Percentiles rank a stretch among this genome's conserved stretches.
phyloP scores from a whole-genome alignment of 1,140 invertebrate genomes.

The Acromyrmex charruanus region DNA sequence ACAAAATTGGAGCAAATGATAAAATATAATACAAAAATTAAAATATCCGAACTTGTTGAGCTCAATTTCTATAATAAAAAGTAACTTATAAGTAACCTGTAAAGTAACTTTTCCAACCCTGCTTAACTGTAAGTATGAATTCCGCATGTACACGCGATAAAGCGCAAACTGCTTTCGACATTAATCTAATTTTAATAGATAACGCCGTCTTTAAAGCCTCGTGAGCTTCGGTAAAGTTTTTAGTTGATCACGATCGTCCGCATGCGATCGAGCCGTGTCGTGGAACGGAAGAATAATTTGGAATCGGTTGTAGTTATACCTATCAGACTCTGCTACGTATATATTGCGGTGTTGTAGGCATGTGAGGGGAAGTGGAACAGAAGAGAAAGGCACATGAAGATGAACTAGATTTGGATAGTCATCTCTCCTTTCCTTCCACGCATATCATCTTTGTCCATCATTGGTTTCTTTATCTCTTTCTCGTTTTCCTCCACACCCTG shows the following conservation, averaged over 20 bases:
- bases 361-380: slow-evolving; percentile 84
- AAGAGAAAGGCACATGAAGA: slow-evolving; percentile 86
- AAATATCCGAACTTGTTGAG: too few relatives aligned
- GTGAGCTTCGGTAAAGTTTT: slow-evolving; percentile 44
- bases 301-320: slow-evolving; percentile 84
- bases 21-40: too few relatives aligned
- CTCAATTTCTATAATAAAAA: too few relatives aligned
- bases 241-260: slow-evolving; percentile 70
- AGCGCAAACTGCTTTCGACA: neutral
- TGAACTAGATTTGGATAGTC: slow-evolving; percentile 85
- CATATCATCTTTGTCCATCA: slow-evolving; percentile 62
- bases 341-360: slow-evolving; percentile 45
- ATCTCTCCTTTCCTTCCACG: slow-evolving; percentile 69
- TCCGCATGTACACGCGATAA: slow-evolving; percentile 15
- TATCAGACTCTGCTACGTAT: slow-evolving; percentile 70
- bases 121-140: neutral
- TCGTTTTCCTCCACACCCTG: slow-evolving; percentile 62
- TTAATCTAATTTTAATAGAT: neutral
- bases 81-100: too few relatives aligned
- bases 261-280: slow-evolving; percentile 77
- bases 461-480: slow-evolving; percentile 53
- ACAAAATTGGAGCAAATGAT: too few relatives aligned
- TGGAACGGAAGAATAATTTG: slow-evolving; percentile 79
- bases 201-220: neutral
- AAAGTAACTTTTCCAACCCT: too few relatives aligned